A percentile compares a stretch with the other conserved stretches of the same genome.
phyloP scores from a whole-genome alignment of 2,797 vertebrate genomes.

The Thamnophis elegans region DNA sequence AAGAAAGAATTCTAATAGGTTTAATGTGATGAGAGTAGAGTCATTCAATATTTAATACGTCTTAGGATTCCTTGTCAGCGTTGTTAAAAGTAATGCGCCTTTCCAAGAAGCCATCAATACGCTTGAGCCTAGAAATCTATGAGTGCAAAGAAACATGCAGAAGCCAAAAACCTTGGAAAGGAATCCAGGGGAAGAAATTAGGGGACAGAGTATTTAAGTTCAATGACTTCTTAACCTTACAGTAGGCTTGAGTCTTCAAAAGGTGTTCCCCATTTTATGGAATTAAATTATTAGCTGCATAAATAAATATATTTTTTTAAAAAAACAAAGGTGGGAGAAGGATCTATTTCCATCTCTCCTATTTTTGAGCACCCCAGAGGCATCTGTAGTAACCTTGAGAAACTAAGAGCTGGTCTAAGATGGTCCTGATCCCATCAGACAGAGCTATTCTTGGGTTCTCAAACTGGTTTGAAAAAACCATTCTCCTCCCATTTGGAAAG shows the following conservation, averaged over 20 bases:
- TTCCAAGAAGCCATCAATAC: not conserved
- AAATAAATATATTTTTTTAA: not conserved
- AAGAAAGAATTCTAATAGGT: not conserved
- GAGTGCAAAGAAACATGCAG: not conserved
- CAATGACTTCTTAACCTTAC: not conserved
- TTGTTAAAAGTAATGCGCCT: not conserved
- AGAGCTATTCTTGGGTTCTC: not conserved
- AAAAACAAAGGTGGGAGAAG: not conserved
- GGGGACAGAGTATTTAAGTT: not conserved
- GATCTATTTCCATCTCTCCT: not conserved
- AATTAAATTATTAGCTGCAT: not conserved
- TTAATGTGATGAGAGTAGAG: not conserved
- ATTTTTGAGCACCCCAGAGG: not conserved
- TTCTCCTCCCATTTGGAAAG: not conserved
- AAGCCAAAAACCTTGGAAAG: not conserved
- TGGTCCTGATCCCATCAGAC: not conserved
- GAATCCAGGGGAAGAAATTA: not conserved
- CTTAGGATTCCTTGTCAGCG: not conserved
- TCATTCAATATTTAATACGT: not conserved
- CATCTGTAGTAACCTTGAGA: not conserved
- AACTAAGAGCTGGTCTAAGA: not conserved
- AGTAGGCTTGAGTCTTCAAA: not conserved
- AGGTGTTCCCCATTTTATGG: not conserved
- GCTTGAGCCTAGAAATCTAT: not conserved
- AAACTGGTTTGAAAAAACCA: not conserved